Percentiles rank a stretch among this genome's conserved stretches.
These are phyloP conservation scores for Tiliqua scincoides DNA, from an alignment of 2,113 vertebrate genomes.

Conservation along the genomic window DNA sequence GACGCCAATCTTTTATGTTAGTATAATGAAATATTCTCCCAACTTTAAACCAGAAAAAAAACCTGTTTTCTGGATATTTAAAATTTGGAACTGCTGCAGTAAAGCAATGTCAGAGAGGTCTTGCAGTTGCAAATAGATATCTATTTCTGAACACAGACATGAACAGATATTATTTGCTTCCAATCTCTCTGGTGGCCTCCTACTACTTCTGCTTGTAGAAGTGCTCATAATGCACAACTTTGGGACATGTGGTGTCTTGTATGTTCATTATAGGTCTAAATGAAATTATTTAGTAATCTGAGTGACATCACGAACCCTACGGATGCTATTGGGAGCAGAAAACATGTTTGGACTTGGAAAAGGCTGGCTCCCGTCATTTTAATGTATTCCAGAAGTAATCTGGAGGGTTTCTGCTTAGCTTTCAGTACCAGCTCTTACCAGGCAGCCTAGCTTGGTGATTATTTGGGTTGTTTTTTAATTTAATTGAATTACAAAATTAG, in stretches of 20 bases:
- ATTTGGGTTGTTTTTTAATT: background rate
- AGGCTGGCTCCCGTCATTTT: background rate
- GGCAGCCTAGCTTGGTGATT: background rate
- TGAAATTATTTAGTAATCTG: background rate
- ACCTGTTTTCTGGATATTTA: background rate
- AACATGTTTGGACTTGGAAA: background rate
- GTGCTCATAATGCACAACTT: background rate
- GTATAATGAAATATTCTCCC: background rate
- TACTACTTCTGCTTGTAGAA: background rate
- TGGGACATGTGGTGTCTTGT: background rate
- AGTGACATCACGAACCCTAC: background rate
- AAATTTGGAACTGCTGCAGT: background rate
- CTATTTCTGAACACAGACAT: background rate
- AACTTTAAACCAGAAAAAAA: background rate
- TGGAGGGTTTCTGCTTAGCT: constrained; percentile 5
- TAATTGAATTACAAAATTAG: constrained; percentile 38
- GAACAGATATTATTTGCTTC: background rate
- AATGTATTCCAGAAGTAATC: background rate
- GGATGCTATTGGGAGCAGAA: background rate
- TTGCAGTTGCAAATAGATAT: background rate
- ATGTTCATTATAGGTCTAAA: background rate
- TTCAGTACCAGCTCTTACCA: constrained; percentile 25
- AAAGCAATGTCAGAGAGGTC: background rate
- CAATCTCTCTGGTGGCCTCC: background rate
- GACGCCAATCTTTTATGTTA: no score